phyloP scores from a whole-genome alignment of 53 echinoderm and acorn worm species.

The Paracentrotus lividus region DNA sequence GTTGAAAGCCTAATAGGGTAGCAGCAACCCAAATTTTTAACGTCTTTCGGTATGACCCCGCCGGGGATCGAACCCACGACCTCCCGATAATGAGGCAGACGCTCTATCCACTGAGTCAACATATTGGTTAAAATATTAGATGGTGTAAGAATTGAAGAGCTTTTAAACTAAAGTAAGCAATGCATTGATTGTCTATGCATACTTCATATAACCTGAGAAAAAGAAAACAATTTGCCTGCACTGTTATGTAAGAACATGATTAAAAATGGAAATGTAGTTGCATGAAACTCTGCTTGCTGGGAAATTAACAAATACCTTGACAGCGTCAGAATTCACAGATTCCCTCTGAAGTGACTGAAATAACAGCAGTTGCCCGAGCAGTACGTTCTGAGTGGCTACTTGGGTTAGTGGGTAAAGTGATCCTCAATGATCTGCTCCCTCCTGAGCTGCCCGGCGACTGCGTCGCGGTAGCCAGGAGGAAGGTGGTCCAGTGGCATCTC shows the following conservation, averaged over 20 bases:
- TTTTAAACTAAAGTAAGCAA: too few relatives aligned
- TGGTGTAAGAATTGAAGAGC: too few relatives aligned
- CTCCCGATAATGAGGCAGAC: too few relatives aligned
- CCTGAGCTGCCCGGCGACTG: constrained; percentile 18
- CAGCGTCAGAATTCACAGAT: constrained; percentile 12
- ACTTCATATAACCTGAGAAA: too few relatives aligned
- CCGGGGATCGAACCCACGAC: too few relatives aligned
- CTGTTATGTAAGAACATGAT: background rate
- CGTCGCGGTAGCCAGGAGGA: constrained; percentile 27
- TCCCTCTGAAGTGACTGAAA: constrained; percentile 10
- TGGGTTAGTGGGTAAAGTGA: constrained; percentile 15
- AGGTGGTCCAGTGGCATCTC: constrained; percentile 39
- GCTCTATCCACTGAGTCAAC: too few relatives aligned
- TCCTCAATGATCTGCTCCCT: constrained; percentile 35
- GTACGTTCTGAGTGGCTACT: constrained; percentile 4
- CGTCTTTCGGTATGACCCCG: too few relatives aligned
- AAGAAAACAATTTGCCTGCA: too few relatives aligned
- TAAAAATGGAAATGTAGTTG: background rate
- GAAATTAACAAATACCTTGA: background rate
- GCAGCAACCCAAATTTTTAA: too few relatives aligned
- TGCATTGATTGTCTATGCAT: too few relatives aligned
- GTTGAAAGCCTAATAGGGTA: too few relatives aligned
- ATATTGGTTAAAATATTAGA: too few relatives aligned
- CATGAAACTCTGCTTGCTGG: background rate
- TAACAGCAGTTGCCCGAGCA: background rate